Evolutionary conservation across 1,140 invertebrate genomes (phyloP).

Genomic region (Tribolium castaneum): DNA sequence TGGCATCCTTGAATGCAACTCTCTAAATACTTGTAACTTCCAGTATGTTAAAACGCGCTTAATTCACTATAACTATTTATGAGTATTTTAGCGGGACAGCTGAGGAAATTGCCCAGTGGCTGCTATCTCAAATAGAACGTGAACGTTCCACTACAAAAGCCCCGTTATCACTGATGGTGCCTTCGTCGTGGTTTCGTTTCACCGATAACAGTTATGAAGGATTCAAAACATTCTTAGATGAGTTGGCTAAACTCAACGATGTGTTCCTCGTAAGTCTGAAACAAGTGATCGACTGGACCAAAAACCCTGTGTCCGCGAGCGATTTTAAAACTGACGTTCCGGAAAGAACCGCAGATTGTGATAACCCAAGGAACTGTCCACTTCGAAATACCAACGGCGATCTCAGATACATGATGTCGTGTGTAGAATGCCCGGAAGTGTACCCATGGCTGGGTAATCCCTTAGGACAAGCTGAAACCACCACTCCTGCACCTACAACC

Average conservation of each 20-base stretch:
- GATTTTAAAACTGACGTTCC: slow-evolving; percentile 46
- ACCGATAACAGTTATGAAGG: slow-evolving; percentile 44
- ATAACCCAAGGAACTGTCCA: slow-evolving; percentile 54
- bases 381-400: slow-evolving; percentile 60
- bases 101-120: slow-evolving; percentile 53
- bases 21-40: slow-evolving; percentile 70
- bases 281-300: slow-evolving; percentile 55
- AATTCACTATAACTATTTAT: neutral
- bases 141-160: slow-evolving; percentile 32
- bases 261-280: slow-evolving; percentile 54
- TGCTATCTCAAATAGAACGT: slow-evolving; percentile 46
- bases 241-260: slow-evolving; percentile 43
- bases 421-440: slow-evolving; percentile 62
- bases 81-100: slow-evolving; percentile 47
- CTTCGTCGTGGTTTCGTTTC: slow-evolving; percentile 49
- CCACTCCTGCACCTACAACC: neutral
- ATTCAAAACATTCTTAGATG: slow-evolving; percentile 50
- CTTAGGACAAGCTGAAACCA: slow-evolving; percentile 51
- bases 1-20: slow-evolving; percentile 66
- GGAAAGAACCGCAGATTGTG: slow-evolving; percentile 54
- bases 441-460: slow-evolving; percentile 66
- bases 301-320: slow-evolving; percentile 48
- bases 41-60: slow-evolving; percentile 61
- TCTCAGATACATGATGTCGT: slow-evolving; percentile 63
- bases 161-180: slow-evolving; percentile 48